These are phyloP conservation scores for Habrosyne pyritoides DNA, from an alignment of 2,888 invertebrate species.

Conservation along the genomic window DNA sequence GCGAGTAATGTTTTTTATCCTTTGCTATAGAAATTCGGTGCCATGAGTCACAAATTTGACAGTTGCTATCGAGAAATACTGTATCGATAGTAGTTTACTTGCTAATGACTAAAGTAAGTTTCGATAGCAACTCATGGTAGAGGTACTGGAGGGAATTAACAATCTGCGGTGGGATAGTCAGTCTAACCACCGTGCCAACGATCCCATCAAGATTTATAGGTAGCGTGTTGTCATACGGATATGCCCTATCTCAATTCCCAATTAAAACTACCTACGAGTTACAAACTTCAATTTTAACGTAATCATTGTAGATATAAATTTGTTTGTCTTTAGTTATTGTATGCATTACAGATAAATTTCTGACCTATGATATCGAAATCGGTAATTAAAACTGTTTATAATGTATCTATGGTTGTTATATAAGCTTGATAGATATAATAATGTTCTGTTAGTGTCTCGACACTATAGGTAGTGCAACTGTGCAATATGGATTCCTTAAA, in stretches of 20 bases:
- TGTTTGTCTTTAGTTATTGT: slow-evolving; percentile 5
- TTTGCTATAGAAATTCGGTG: too few species aligned
- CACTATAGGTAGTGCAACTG: neutral
- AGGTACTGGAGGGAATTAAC: too few species aligned
- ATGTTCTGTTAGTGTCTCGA: neutral
- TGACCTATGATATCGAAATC: slow-evolving; percentile 21
- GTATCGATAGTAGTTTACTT: too few species aligned
- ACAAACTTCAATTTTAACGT: neutral
- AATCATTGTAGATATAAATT: neutral
- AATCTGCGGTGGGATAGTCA: too few species aligned
- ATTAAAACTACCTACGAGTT: neutral
- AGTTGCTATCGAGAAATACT: too few species aligned
- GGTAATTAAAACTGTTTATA: neutral
- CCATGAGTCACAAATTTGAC: too few species aligned
- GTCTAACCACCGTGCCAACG: too few species aligned
- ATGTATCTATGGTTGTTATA: neutral
- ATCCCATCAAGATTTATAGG: too few species aligned
- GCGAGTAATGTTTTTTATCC: too few species aligned
- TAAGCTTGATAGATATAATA: neutral
- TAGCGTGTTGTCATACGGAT: too few species aligned
- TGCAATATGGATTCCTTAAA: neutral
- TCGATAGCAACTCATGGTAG: too few species aligned
- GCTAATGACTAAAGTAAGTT: too few species aligned
- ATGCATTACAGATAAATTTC: slow-evolving; percentile 25
- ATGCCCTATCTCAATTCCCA: neutral